These are phyloP conservation scores for Perca fluviatilis DNA, from an alignment of 2,113 vertebrate species.

Conservation along the genomic window DNA sequence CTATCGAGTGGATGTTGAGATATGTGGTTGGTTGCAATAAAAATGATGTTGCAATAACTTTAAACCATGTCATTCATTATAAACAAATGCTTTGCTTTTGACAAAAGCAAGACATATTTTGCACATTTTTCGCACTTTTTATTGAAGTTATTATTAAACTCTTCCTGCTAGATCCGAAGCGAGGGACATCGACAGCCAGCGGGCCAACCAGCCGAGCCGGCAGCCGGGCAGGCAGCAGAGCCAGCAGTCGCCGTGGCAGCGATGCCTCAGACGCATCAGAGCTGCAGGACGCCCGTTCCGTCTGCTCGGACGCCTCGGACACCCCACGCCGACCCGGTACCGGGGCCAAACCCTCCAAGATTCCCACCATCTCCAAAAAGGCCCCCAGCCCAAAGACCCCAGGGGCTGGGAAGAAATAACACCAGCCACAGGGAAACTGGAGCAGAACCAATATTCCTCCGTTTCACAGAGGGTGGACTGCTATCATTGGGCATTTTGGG, in stretches of 20 bases:
- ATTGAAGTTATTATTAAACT: too few relatives aligned
- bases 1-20: neutral
- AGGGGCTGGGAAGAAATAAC: slow-evolving; percentile 86
- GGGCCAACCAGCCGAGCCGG: slow-evolving; percentile 91
- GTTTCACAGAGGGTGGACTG: neutral
- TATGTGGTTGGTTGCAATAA: neutral
- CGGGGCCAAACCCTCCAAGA: slow-evolving; percentile 92
- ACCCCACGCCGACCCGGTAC: slow-evolving; percentile 89
- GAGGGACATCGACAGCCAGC: slow-evolving; percentile 84
- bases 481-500: slow-evolving; percentile 4
- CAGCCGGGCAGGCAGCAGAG: slow-evolving; percentile 92
- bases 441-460: slow-evolving; percentile 1
- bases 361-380: slow-evolving; percentile 98
- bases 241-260: slow-evolving; percentile 95
- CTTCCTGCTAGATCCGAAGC: slow-evolving; percentile 88
- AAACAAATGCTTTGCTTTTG: neutral
- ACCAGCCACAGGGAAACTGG: neutral
- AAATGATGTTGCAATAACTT: neutral
- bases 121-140: neutral
- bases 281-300: slow-evolving; percentile 93
- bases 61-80: neutral
- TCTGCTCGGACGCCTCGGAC: slow-evolving; percentile 96
- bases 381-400: slow-evolving; percentile 90
- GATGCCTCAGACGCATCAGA: slow-evolving; percentile 97
- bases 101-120: neutral